phyloP scores from a whole-genome alignment of 2,797 vertebrate species.

The Lycodopsis pacificus region DNA sequence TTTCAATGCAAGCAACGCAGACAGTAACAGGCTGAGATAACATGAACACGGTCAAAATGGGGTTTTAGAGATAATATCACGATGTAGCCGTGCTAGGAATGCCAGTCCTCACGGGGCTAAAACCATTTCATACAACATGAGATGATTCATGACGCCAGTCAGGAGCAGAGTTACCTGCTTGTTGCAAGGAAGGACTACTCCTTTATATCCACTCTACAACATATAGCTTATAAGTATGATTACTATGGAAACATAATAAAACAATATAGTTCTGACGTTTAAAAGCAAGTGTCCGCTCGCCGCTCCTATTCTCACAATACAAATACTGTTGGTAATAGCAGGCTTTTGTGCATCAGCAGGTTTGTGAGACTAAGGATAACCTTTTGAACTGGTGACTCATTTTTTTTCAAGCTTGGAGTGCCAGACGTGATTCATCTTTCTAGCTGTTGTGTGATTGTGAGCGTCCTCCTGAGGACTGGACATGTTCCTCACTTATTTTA shows the following conservation, averaged over 20 bases:
- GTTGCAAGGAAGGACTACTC: background rate
- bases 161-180: slow-evolving; percentile 3
- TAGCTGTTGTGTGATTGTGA: background rate
- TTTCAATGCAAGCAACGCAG: background rate
- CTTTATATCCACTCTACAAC: background rate
- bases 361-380: slow-evolving; percentile 41
- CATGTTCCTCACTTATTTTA: background rate
- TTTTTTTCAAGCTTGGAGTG: slow-evolving; percentile 45
- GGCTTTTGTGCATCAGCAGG: background rate
- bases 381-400: slow-evolving; percentile 43
- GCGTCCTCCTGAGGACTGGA: background rate
- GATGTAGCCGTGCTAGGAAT: background rate
- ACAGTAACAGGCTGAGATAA: background rate
- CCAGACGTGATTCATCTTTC: slow-evolving; percentile 18
- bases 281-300: background rate
- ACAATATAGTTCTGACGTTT: background rate
- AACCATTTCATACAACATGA: background rate
- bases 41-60: background rate
- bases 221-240: background rate
- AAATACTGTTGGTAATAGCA: background rate
- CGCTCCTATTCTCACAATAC: background rate
- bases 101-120: background rate
- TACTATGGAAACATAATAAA: background rate
- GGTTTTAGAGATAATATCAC: background rate
- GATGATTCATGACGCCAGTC: slow-evolving; percentile 3